Evolutionary conservation across 2,113 vertebrate species (phyloP), one percentile per base, ranked within the genome.

Genomic region (Brachypteracias leptosomus): DNA sequence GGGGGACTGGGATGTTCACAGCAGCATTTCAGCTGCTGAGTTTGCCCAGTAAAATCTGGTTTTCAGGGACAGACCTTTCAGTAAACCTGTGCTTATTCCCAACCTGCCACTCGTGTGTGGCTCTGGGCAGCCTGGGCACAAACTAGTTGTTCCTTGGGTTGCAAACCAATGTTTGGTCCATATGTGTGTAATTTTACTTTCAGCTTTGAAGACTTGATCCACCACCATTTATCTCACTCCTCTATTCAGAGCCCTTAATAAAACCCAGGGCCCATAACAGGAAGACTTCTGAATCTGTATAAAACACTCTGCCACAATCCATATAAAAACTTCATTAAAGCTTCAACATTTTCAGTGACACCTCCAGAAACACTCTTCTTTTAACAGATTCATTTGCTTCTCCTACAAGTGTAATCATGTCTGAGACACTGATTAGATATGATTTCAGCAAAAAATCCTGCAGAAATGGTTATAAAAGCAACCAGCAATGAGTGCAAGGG

Each of bases 31-130:
- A 49, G 65, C 26, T 15, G 19, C 38, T 21, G 46, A 19, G 3
- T 66, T 70, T 77, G 40, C 54, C n/a, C 65, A 6, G 52, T 5
- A 11, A 29, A 14, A 24, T 9, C 38, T 16, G 38, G 14, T 15
- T 67, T 62, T 33, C 16, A 9, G 28, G 33, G 16, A 16, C 5
- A 13, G 7, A 11, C 22, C 35, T 31, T 35, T 19, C 9, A 26
- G 19, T 2, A 40, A 40, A 49, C 7, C 42, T 22, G 13, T 2
- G 16, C 13, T 61, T 55, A 29, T 29, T 54, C 59, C 55, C 22
- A 16, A 1, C 29, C 13, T 28, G 14, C n/a, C 44, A 4, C 36
- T 13, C 0, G 0, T 1, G 1, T 22, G 25, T 1, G 2, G 46
- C 28, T 67, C 28, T 13, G 4, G 38, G 31, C 47, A 72, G 80